Base-by-base conservation (phyloP, 2,888 invertebrate genomes). In the Alloplasta piceator region DNA sequence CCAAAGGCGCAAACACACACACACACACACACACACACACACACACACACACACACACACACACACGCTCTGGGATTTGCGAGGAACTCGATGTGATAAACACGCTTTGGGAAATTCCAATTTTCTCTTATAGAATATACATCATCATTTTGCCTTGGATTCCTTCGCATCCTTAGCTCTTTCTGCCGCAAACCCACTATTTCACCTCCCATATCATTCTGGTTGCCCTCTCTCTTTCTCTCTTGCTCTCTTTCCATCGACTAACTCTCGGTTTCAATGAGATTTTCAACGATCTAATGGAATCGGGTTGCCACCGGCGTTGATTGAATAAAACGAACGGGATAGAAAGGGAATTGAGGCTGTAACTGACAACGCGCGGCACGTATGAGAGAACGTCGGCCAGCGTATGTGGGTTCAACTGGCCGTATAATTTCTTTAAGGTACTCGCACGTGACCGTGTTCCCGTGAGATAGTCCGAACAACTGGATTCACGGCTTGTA, bases 231-330 rank as follows among this genome's bases (percentile, higher is more conserved):
- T 63, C n/a, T n/a, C n/a, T n/a, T 50, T 16, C 66, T 38, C 66
- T 26, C 63, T 60, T 58, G n/a, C 66, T 14, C 48, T 46, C 41
- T 55, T 48, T 9, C 43, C 52, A 68, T 60, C 74, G 64, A 60
- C 82, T 68, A 66, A 61, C 46, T 70, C 76, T 72, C 71, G 26
- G 56, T 55, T 58, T 48, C 75, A 72, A 80, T 80, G 68, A 72
- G 72, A 77, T 76, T 80, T 76, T 68, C 61, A 78, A 67, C 41
- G 72, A 56, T 73, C 56, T 85, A 84, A 86, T 84, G 82, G 85
- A 86, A 85, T 87, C 75, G 74, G 61, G 77, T 72, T 77, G 26
- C 72, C 73, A 61, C 82, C 75, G 67, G 72, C 67, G 78, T 82
- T 73, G 83, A 76, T 80, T 80, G 67, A 80, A 80, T 76, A 82